phyloP scores from a whole-genome alignment of 2,888 invertebrate genomes.

The Drosophila bunnanda region DNA sequence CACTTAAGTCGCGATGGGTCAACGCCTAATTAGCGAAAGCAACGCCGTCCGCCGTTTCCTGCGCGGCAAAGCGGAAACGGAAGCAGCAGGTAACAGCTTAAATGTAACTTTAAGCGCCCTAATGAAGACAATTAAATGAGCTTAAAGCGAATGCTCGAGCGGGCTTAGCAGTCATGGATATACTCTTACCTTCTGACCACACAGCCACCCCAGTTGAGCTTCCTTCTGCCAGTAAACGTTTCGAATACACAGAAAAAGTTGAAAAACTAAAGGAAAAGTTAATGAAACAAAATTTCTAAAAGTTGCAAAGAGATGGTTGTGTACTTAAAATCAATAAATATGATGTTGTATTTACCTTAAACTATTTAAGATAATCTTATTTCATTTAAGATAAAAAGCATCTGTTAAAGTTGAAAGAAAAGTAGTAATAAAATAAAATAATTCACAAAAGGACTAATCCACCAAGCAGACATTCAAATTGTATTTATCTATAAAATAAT shows the following conservation, averaged over 20 bases:
- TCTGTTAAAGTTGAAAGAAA: neutral
- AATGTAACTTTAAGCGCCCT: slow-evolving; percentile 27
- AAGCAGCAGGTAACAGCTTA: slow-evolving; percentile 12
- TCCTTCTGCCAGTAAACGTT: neutral
- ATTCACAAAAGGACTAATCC: neutral
- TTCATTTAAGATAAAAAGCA: neutral
- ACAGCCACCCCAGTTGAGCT: neutral
- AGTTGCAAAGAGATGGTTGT: neutral
- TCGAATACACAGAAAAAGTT: neutral
- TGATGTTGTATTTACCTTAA: neutral
- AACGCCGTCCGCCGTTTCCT: neutral
- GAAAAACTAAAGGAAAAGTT: neutral
- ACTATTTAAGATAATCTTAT: neutral
- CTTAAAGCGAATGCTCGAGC: slow-evolving; percentile 30
- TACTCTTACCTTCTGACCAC: slow-evolving; percentile 5
- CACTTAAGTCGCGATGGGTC: slow-evolving; percentile 30
- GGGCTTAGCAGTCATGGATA: slow-evolving; percentile 30
- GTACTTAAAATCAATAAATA: neutral
- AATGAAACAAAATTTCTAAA: neutral
- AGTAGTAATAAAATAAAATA: too few relatives aligned
- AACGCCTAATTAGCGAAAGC: slow-evolving; percentile 20
- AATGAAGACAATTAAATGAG: slow-evolving; percentile 64
- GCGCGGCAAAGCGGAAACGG: slow-evolving; percentile 14
- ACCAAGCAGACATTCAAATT: neutral
- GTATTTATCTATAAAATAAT: too few relatives aligned